Evolutionary conservation across 2,888 invertebrate species (phyloP), one percentile per base, ranked within the genome.

Genomic region (Polyommatus iphigenia): DNA sequence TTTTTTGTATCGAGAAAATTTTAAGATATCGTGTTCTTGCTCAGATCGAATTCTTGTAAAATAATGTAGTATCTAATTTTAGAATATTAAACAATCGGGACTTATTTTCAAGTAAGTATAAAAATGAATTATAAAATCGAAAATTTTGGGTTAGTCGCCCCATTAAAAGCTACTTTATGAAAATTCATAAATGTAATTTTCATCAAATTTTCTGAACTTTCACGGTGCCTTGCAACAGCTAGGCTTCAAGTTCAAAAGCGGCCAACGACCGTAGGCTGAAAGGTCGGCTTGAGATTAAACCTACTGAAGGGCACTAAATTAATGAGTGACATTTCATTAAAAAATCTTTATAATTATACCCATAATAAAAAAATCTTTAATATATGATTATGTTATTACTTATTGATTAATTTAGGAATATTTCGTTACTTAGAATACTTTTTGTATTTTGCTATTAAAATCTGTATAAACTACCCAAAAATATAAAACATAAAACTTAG

Each of bases 231-330:
- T 13, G 67, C 29, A 67, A 32, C 29, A 32, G 13, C 67, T 67
- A 67, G 67, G 15, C 67, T 13, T 29, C 62, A 32, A 67, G 67
- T 67, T 67, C 67, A 67, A 67, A 15, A 67, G 67, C 29, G 67
- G 67, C 29, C 67, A 67, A 32, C 29, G 67, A 67, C 67, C 67
- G 67, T 32, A 67, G 67, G 29, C 67, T 67, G 67, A 67, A 67
- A 67, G 67, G 67, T 67, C 67, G 29, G 18, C 67, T 32, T 15
- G 32, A 15, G 67, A 29, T 67, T 32, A 67, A 15, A 67, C 15
- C 4, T 62, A 62, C 67, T 20, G 29, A 67, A 67, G 29, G 67
- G 67, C 29, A 67, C 3, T 2, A 15, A 67, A 67, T 13, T 62
- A 10, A 18, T 67, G 13, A 67, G 29, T 32, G 67, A 32, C 24